phyloP scores from a whole-genome alignment of 2,888 invertebrate species.

The Euzetes globulus region DNA sequence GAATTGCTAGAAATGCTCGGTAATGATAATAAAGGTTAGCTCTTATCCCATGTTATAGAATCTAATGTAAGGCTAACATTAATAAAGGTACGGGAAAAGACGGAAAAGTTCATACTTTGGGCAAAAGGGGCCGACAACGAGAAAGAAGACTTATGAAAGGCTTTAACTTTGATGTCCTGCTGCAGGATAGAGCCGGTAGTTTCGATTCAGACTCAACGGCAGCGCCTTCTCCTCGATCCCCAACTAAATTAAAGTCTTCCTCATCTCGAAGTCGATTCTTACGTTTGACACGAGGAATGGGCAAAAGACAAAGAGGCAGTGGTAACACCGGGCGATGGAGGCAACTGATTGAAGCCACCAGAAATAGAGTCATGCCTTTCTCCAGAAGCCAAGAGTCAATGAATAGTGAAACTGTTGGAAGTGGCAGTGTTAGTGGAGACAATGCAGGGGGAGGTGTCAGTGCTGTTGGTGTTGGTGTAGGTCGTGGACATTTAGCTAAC shows the following conservation, averaged over 20 bases:
- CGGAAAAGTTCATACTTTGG: conserved; percentile 61
- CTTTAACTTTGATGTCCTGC: conserved; percentile 59
- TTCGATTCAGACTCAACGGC: conserved; percentile 30
- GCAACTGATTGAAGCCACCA: conserved; percentile 41
- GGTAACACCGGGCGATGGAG: conserved; percentile 37
- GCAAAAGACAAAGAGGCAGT: conserved; percentile 43
- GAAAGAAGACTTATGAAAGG: conserved; percentile 88
- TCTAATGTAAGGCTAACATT: background rate
- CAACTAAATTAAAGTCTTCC: conserved; percentile 35
- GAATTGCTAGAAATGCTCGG: conserved; percentile 89
- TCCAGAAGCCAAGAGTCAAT: conserved; percentile 37
- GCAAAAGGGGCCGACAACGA: conserved; percentile 86
- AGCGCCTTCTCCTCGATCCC: conserved; percentile 7
- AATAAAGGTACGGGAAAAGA: conserved; percentile 13
- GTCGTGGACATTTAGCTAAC: background rate
- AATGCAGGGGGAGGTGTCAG: background rate
- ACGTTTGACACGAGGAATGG: conserved; percentile 45
- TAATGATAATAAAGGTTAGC: background rate
- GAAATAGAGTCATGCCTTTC: conserved; percentile 37
- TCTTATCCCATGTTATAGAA: background rate
- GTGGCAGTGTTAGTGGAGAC: conserved; percentile 9
- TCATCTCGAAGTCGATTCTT: conserved; percentile 43
- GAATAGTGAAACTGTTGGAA: conserved; percentile 29
- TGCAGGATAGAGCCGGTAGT: conserved; percentile 23
- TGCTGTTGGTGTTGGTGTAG: background rate